phyloP scores from a whole-genome alignment of 2,797 vertebrate species.

The Peromyscus eremicus region DNA sequence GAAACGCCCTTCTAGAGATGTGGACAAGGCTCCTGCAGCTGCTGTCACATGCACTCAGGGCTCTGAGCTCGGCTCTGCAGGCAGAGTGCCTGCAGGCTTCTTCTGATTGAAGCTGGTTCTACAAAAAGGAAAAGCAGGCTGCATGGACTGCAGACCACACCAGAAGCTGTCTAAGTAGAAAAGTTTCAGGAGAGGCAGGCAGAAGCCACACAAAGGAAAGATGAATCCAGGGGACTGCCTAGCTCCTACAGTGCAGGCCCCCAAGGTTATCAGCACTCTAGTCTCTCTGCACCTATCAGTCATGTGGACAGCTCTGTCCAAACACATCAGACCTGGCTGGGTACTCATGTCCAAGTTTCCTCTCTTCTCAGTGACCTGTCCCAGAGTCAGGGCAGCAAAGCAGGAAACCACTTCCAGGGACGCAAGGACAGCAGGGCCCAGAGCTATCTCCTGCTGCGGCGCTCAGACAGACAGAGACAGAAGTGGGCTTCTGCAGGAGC shows the following conservation, averaged over 20 bases:
- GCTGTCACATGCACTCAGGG: fast-evolving
- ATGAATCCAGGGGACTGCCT: neutral
- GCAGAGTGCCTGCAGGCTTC: fast-evolving
- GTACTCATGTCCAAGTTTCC: fast-evolving
- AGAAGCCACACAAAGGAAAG: too few relatives aligned
- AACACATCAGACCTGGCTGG: neutral
- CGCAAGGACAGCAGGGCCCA: fast-evolving
- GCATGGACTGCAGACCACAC: fast-evolving
- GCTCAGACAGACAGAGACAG: neutral
- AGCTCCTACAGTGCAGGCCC: neutral
- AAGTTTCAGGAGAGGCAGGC: neutral
- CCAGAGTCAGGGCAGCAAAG: fast-evolving
- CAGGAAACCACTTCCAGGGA: neutral
- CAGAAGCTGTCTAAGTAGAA: neutral
- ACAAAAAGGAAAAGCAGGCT: neutral
- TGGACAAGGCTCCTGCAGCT: too few relatives aligned
- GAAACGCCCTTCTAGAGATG: neutral
- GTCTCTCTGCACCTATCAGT: neutral
- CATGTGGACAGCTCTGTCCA: neutral
- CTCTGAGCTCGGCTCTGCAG: fast-evolving
- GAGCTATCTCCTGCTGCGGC: neutral
- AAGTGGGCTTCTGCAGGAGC: neutral
- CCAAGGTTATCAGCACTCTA: fast-evolving
- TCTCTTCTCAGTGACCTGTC: neutral
- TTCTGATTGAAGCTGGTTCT: fast-evolving